These are phyloP conservation scores for Catocala nupta DNA, from an alignment of 2,888 invertebrate species.

Conservation along the genomic window DNA sequence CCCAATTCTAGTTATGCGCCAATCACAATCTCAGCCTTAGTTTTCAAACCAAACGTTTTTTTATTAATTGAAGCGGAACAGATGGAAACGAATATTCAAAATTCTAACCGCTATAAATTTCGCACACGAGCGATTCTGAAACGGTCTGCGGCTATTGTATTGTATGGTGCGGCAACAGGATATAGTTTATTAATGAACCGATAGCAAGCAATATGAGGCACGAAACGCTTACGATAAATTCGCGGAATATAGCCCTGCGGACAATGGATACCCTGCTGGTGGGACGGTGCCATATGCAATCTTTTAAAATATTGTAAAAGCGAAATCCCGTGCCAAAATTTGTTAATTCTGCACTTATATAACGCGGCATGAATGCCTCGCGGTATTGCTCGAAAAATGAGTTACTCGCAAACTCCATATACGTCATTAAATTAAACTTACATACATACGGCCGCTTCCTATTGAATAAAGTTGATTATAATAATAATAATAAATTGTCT, in stretches of 20 bases:
- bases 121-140: constrained; percentile 65
- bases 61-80: constrained; percentile 52
- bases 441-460: constrained; percentile 45
- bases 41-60: constrained; percentile 25
- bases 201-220: constrained; percentile 72
- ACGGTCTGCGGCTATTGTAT: constrained; percentile 70
- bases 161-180: constrained; percentile 65
- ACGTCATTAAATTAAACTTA: constrained; percentile 70
- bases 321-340: constrained; percentile 73
- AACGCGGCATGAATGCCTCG: constrained; percentile 60
- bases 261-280: constrained; percentile 69
- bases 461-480: constrained; percentile 51
- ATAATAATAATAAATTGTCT: too few species aligned
- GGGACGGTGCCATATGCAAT: constrained; percentile 64
- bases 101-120: constrained; percentile 71
- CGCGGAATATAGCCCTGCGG: constrained; percentile 65
- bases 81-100: constrained; percentile 56
- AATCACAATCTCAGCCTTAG: constrained; percentile 14
- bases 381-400: constrained; percentile 67
- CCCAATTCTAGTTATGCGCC: constrained; percentile 7
- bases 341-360: constrained; percentile 73
- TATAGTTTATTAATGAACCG: constrained; percentile 80
- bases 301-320: constrained; percentile 74
- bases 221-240: constrained; percentile 74
- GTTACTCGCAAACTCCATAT: constrained; percentile 60